Percentiles rank a stretch among this genome's conserved stretches.
Conservation (phyloP, 2,113 vertebrate genomes). For the Oreocharis arfaki region DNA sequence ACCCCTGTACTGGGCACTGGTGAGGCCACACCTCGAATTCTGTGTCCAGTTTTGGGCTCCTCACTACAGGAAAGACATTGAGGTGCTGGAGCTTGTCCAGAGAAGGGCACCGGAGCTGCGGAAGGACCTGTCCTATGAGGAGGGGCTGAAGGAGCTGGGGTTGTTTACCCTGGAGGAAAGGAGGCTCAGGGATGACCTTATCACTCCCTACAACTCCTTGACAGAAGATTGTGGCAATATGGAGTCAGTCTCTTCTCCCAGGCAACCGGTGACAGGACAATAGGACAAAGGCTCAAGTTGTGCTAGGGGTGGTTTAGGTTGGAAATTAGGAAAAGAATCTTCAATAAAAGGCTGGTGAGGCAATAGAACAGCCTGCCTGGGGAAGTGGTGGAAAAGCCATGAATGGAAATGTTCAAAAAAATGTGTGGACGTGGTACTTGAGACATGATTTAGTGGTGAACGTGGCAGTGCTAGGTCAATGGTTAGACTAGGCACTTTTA, state of each 20-base stretch:
- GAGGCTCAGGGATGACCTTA: too few species aligned
- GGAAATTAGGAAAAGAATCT: neutral
- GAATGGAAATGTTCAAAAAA: neutral
- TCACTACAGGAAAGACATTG: too few species aligned
- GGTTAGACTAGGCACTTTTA: neutral
- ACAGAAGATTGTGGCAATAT: neutral
- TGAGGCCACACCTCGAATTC: fast-evolving
- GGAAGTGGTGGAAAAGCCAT: neutral
- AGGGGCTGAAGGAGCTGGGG: neutral
- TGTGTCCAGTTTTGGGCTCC: too few species aligned
- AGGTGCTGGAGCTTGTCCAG: fast-evolving
- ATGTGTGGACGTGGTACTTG: too few species aligned
- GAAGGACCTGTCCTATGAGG: neutral
- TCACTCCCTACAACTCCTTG: neutral
- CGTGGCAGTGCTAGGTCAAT: neutral
- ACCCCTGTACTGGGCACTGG: too few species aligned
- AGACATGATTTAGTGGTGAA: neutral
- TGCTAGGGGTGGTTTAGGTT: neutral
- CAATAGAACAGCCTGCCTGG: neutral
- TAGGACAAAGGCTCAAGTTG: neutral
- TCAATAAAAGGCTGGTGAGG: neutral
- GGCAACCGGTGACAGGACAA: neutral
- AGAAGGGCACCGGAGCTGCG: neutral
- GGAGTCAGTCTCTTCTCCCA: neutral
- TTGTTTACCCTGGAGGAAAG: neutral